Base-by-base conservation (phyloP, 2,797 vertebrate species). In the Neosilurus mollespiculum region DNA sequence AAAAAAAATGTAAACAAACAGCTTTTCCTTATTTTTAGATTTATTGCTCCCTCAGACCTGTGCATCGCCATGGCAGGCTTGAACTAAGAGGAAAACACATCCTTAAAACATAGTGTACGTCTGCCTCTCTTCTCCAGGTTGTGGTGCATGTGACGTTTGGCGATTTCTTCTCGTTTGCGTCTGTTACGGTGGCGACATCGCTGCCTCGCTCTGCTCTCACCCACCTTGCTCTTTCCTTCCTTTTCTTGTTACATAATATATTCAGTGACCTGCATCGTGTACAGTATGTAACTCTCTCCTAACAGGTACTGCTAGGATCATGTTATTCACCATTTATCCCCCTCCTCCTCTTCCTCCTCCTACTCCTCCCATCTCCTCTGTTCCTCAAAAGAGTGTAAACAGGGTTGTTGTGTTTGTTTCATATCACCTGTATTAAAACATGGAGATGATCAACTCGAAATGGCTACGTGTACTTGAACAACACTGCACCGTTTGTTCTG, bases 361-460 rank as follows among this genome's bases (percentile, higher is more conserved):
- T 6, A 18, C 58, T 59, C 58, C 22, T 59, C 59, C 49, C 73
- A 20, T 61, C 6, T 71, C 73, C 86, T 79, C 65, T 76, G 76
- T 78, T 82, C 90, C 89, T 93, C 89, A 91, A 90, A 88, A 90
- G 92, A 88, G 93, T 93, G 92, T 94, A 93, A 81, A 94, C 93
- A 94, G 94, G 93, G 94, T 95, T 94, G 93, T 94, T 94, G 93
- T 93, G 94, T 94, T 93, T 95, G 94, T 94, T 94, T 94, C 93
- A 94, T 94, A 93, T 93, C 94, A 94, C 92, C 93, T 94, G 94
- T 94, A 95, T 94, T 94, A 95, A 95, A 90, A 94, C 93, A 91
- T 92, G 93, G 90, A 94, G 91, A 93, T 95, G 90, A 92, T 91
- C 81, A 94, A 93, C 90, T 81, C 26, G 51, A 87, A 81, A 84